A percentile compares a stretch with the other conserved stretches of the same genome.
Evolutionary conservation across 2,888 invertebrate species (phyloP).

Genomic region (Euzophera pinguis): DNA sequence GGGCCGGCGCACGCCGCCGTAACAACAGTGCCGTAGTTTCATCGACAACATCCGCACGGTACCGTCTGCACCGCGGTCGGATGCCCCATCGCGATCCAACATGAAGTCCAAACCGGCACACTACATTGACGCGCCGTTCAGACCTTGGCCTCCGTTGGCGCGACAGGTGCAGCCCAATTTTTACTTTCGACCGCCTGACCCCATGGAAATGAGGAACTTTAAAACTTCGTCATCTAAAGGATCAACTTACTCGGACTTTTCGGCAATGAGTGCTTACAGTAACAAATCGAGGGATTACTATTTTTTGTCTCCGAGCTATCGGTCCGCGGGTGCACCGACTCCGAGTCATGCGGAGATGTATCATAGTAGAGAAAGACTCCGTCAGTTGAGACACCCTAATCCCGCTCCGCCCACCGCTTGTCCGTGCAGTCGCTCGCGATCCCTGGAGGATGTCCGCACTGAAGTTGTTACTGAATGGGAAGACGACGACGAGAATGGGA

Average conservation of each 20-base stretch:
- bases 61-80: conserved; percentile 61
- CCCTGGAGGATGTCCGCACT: conserved; percentile 85
- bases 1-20: conserved; percentile 56
- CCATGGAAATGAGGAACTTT: conserved; percentile 70
- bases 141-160: conserved; percentile 84
- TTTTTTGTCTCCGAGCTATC: conserved; percentile 84
- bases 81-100: conserved; percentile 77
- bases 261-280: conserved; percentile 72
- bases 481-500: conserved; percentile 82
- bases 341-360: conserved; percentile 59
- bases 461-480: conserved; percentile 83
- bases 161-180: conserved; percentile 73
- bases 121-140: conserved; percentile 71
- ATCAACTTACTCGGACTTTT: conserved; percentile 74
- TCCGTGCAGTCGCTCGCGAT: conserved; percentile 83
- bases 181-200: conserved; percentile 72
- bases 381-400: conserved; percentile 65
- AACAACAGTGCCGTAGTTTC: conserved; percentile 69
- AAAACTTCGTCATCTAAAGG: conserved; percentile 68
- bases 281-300: conserved; percentile 77
- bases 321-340: conserved; percentile 82
- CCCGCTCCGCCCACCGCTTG: conserved; percentile 68
- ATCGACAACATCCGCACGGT: conserved; percentile 71
- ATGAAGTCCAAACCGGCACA: conserved; percentile 83
- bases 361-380: conserved; percentile 54